phyloP scores from a whole-genome alignment of 92 coral and sea anemone species.

The Siderastrea radians region DNA sequence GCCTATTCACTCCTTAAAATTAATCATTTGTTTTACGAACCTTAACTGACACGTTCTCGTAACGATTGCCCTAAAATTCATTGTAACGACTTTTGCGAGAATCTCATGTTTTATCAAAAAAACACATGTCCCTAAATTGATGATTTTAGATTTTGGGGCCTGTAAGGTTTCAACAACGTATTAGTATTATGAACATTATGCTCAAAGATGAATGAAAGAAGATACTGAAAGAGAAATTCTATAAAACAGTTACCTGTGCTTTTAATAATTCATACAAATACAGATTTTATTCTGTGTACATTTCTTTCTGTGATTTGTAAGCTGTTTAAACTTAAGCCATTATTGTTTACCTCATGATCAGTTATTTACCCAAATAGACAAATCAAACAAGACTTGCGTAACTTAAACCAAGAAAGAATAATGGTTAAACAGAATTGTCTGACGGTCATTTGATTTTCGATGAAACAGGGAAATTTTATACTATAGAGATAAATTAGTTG shows the following conservation, averaged over 20 bases:
- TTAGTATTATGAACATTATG: background rate
- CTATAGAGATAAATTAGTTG: background rate
- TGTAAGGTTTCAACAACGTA: too few relatives aligned
- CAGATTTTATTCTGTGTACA: background rate
- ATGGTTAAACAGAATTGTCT: background rate
- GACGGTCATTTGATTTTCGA: background rate
- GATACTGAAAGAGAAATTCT: background rate
- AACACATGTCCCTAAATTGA: too few relatives aligned
- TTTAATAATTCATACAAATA: background rate
- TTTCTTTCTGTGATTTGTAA: constrained; percentile 1
- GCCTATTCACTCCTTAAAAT: background rate
- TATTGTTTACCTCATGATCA: background rate
- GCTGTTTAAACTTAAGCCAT: background rate
- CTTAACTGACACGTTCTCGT: too few relatives aligned
- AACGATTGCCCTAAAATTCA: too few relatives aligned
- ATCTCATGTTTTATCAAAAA: too few relatives aligned
- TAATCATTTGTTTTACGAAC: background rate
- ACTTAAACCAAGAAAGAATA: background rate
- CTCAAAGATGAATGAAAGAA: background rate
- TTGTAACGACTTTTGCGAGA: too few relatives aligned
- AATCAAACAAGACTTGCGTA: background rate
- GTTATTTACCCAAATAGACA: background rate
- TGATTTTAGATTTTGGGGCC: too few relatives aligned
- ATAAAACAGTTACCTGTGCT: background rate
- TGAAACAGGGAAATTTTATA: background rate